Base-by-base conservation (phyloP, 2,888 invertebrate species). In the Thera obeliscata region DNA sequence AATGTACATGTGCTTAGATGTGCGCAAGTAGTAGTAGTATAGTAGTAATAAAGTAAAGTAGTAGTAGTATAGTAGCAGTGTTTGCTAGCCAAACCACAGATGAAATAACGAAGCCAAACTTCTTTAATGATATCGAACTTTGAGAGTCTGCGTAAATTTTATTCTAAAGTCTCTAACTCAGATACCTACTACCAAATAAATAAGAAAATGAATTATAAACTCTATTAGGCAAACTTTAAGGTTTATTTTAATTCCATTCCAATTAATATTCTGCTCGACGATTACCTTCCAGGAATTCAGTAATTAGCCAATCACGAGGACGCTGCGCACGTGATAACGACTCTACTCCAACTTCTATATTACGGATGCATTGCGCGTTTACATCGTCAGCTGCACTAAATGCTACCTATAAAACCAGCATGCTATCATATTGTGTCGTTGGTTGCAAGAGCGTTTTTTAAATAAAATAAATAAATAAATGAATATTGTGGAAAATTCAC, bases 261-360 rank as follows among this genome's bases (percentile, higher is more conserved):
- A 52, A 65, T 69, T 66, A 66, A 54, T 63, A 69, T 69, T 66
- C 66, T 52, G 49, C 56, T 54, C 63, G 41, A 52, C 56, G 22
- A 64, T 59, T 60, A 56, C 59, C 52, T 61, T 67, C 68, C 56
- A 7, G 64, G 61, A 62, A 61, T 60, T 60, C 62, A 63, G 57
- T 67, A 71, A 72, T 74, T 74, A 72, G 66, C 68, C 61, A 61
- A 74, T 66, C 65, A 57, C 55, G 63, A 58, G 54, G 63, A 71
- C 55, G 56, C 46, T 62, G 56, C 72, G 71, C 66, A 72, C 71
- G 72, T 70, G 71, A 57, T 58, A 74, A 71, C 64, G 67, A 60
- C 67, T 41, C 59, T 49, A n/a, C 59, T 68, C 59, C 71, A 68
- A 73, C 69, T 71, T 69, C 70, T 70, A 59, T 68, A 71, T 71